Evolutionary conservation across 2,888 invertebrate species (phyloP), one percentile per base, ranked within the genome.

Genomic region (Eretmocerus hayati): DNA sequence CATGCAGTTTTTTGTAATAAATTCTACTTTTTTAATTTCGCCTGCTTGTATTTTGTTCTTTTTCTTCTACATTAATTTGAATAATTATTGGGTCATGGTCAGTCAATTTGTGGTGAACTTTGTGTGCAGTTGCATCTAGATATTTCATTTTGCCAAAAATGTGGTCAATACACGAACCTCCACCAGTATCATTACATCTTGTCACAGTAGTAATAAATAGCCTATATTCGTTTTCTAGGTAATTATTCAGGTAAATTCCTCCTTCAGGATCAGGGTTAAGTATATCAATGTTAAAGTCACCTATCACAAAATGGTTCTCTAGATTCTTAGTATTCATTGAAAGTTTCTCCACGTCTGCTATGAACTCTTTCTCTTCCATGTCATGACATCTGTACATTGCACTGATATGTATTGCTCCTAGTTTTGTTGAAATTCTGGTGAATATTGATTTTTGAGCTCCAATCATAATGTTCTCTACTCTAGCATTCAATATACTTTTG

Each of bases 141-240:
- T n/a, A 4, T n/a, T 42, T 42, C 8, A 37, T 20, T 23, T 39
- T 44, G 5, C 38, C 21, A 38, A 48, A 48, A 13, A 48, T 19
- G 39, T 44, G 43, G 21, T 48, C 43, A 22, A 48, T 48, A 22
- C 48, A 48, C 8, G 42, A 21, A 3, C 42, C 42, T 15, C 30
- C 20, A 35, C 37, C n/a, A 37, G 6, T 32, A 13, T 40, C 23
- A 37, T n/a, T 21, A 18, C 45, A 46, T 45, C 49, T 49, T 6
- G 45, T 49, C 9, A 40, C 36, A 15, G 20, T 18, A 11, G n/a
- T 40, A 40, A 49, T 40, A 26, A 26, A 26, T 11, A 45, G 45
- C 4, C 22, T 21, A 16, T 35, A 49, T n/a, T 21, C 26, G 5
- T 26, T 23, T 32, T 45, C 39, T 1, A 45, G 5, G n/a, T 40